phyloP scores from a whole-genome alignment of 2,113 vertebrate genomes.

The Pituophis catenifer region DNA sequence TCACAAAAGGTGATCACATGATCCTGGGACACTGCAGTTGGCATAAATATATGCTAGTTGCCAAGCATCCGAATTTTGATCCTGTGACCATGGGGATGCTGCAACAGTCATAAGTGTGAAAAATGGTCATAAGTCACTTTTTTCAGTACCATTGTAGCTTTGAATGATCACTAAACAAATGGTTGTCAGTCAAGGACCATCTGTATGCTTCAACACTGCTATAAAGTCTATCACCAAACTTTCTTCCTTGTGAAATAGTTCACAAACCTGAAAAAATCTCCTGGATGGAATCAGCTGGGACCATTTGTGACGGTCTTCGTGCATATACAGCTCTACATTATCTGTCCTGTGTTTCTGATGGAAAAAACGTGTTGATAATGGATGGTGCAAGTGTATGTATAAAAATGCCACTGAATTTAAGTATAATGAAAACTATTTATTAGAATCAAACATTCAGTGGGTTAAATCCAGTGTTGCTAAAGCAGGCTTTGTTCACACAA shows the following conservation, averaged over 20 bases:
- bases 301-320: slow-evolving; percentile 82
- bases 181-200: neutral
- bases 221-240: neutral
- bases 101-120: too few species aligned
- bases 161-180: neutral
- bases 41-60: too few species aligned
- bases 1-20: neutral
- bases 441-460: neutral
- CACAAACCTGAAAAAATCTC: slow-evolving; percentile 87
- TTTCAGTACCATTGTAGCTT: neutral
- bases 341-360: slow-evolving; percentile 78
- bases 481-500: neutral
- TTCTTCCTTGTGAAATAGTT: slow-evolving; percentile 65
- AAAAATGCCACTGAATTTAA: slow-evolving; percentile 1
- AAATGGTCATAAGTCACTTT: too few species aligned
- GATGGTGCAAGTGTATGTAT: slow-evolving; percentile 91
- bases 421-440: neutral
- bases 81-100: too few species aligned
- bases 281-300: slow-evolving; percentile 78
- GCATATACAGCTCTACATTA: slow-evolving; percentile 91
- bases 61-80: too few species aligned
- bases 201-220: neutral
- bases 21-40: neutral
- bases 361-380: slow-evolving; percentile 84
- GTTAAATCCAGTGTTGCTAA: neutral